A percentile compares a stretch with the other conserved stretches of the same genome.
Evolutionary conservation across 2,797 vertebrate species (phyloP).

Genomic region (Sorex maritimensis): DNA sequence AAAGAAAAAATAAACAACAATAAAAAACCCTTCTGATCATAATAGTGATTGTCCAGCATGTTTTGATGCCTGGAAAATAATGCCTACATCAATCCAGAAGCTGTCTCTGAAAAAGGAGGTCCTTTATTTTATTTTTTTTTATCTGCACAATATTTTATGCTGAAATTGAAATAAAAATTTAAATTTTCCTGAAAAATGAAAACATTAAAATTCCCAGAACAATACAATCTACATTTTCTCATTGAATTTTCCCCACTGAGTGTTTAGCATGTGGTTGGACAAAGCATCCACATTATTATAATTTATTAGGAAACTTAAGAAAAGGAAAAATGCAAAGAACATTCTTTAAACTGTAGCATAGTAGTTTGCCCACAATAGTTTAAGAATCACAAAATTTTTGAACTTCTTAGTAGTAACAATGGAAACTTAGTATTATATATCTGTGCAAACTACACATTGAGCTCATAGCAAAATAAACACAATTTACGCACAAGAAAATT

Average conservation of each 20-base stretch:
- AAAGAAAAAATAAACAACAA: too few relatives aligned
- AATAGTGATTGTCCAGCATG: too few relatives aligned
- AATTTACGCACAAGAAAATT: constrained; percentile 9
- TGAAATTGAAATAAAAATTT: too few relatives aligned
- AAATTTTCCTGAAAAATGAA: too few relatives aligned
- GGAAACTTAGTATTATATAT: not conserved
- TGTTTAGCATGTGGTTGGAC: not conserved
- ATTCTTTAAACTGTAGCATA: constrained; percentile 20
- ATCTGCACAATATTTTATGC: too few relatives aligned
- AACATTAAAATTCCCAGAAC: too few relatives aligned
- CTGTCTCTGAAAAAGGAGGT: too few relatives aligned
- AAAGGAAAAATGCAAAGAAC: not conserved
- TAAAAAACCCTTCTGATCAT: too few relatives aligned
- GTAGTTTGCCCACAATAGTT: not conserved
- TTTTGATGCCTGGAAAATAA: too few relatives aligned
- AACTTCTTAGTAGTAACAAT: constrained; percentile 9
- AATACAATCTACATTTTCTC: too few relatives aligned
- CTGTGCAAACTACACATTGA: constrained; percentile 1
- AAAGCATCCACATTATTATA: not conserved
- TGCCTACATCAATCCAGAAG: too few relatives aligned
- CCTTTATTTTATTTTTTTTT: too few relatives aligned
- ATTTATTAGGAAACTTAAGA: not conserved
- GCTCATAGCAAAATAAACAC: not conserved
- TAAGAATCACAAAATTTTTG: not conserved
- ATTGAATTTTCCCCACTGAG: not conserved